phyloP scores from a whole-genome alignment of 2,113 vertebrate species.

The Neolamprologus sp. region DNA sequence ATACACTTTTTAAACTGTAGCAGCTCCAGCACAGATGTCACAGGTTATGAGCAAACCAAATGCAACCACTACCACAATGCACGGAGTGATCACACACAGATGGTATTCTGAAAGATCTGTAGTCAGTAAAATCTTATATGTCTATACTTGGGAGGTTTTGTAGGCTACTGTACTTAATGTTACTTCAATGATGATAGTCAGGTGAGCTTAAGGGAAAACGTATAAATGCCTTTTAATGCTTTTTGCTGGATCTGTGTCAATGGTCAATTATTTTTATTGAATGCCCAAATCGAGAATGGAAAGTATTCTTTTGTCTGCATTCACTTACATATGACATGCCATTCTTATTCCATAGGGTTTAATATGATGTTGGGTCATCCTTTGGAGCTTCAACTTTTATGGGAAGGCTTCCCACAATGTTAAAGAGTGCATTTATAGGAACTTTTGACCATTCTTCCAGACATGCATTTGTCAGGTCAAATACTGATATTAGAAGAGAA shows the following conservation, averaged over 20 bases:
- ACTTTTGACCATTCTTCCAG: background rate
- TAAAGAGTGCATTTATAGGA: background rate
- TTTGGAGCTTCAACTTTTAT: background rate
- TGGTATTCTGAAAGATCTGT: background rate
- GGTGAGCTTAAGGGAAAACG: background rate
- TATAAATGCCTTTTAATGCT: background rate
- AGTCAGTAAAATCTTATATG: background rate
- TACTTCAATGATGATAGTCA: background rate
- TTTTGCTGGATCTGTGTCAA: background rate
- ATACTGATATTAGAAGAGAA: background rate
- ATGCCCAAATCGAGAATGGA: background rate
- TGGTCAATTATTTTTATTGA: background rate
- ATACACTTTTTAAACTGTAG: background rate
- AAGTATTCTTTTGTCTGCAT: background rate
- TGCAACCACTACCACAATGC: background rate
- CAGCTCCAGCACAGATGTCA: background rate
- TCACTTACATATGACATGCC: background rate
- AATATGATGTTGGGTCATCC: background rate
- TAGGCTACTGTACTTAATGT: background rate
- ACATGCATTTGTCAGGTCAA: fast-evolving
- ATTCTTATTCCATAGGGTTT: background rate
- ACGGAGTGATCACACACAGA: background rate
- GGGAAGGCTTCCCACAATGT: background rate
- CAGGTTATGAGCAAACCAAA: background rate
- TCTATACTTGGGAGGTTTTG: background rate